Evolutionary conservation across 1,140 invertebrate species (phyloP), one percentile per base, ranked within the genome.

Genomic region (Caenorhabditis briggsae): DNA sequence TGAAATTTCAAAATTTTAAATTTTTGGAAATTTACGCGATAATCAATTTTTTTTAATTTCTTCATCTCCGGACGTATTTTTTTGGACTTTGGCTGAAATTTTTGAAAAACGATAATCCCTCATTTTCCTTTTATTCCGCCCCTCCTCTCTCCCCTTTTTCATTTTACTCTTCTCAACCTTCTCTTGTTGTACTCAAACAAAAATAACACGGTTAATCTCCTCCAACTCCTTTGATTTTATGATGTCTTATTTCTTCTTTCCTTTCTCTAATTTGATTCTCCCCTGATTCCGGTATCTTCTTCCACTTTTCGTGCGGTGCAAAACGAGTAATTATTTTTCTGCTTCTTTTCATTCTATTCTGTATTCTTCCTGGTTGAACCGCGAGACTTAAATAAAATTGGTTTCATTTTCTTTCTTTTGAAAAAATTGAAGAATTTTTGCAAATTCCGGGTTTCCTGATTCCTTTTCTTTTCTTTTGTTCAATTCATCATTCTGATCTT

Each of bases 301-400:
- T 33, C 33, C 33, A 1, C 33, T 33, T 33, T 33, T 11, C 3
- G 8, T 11, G 18, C 43, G 41, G 64, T 46, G 43, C 14, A n/a
- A 70, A 70, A 16, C 14, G 25, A 78, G 70, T 23, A 78, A 78
- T 50, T 78, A 78, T 2, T 78, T 78, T 50, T 48, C 53, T 78
- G 33, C 33, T 50, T 43, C n/a, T 78, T 48, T 53, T 41, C 61
- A 59, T 48, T 78, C 53, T 53, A 50, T 53, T 20, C n/a, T 78
- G 65, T 46, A 78, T 78, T 78, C 70, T 50, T 78, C 70, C 46
- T 78, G 70, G 46, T 78, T 78, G 46, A 20, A 50, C 33, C 33
- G 33, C 33, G 33, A 46, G 18, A 46, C n/a, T 16, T n/a, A 50
- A 78, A 78, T 46, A 46, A 78, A 78, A 53, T 16, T 50, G 20